Evolutionary conservation across 2,888 invertebrate species (phyloP), one percentile per base, ranked within the genome.

Genomic region (Caenorhabditis becei): DNA sequence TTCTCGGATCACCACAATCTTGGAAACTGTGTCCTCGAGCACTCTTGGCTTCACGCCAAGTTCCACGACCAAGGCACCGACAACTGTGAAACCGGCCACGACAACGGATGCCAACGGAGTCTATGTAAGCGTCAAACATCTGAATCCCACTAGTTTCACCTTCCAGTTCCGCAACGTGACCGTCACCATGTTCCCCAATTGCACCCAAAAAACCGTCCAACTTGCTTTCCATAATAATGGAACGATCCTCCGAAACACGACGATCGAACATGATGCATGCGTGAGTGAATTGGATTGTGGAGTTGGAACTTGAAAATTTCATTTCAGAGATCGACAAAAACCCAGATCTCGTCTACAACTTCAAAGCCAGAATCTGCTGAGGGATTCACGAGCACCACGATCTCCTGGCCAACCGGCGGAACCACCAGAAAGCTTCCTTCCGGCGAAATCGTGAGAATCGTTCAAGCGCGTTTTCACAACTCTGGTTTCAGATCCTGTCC

Each of bases 401-500:
- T 24, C 47, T 11, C 32, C 1, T 74, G 72, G 72, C 72, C 72
- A 8, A 74, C 72, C 7, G 65, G 65, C 3, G 74, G 74, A 41
- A 74, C 74, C 5, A 74, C 74, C 0, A 16, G 66, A 16, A 41
- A 32, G 1, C 23, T 74, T 11, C 59, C 74, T 0, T 51, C 58
- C 4, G 67, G 75, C 14, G 75, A 67, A 26, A 77, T 77, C 37
- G 67, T 67, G 24, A 35, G 62, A 10, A 1, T 18, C 23, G 8
- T 1, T 37, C 37, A 11, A 16, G 2, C 20, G 20, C 59, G 4
- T 41, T 24, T 11, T 1, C n/a, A n/a, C n/a, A n/a, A 2, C 24
- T 59, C 23, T 20, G 35, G 20, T 44, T 23, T 23, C n/a, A 59
- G 59, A 24, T 44, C 14, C 37, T 58, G 1, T 58, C 58, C 10